phyloP scores from a whole-genome alignment of 2,888 invertebrate species.

The Ichneumoninae sp. region DNA sequence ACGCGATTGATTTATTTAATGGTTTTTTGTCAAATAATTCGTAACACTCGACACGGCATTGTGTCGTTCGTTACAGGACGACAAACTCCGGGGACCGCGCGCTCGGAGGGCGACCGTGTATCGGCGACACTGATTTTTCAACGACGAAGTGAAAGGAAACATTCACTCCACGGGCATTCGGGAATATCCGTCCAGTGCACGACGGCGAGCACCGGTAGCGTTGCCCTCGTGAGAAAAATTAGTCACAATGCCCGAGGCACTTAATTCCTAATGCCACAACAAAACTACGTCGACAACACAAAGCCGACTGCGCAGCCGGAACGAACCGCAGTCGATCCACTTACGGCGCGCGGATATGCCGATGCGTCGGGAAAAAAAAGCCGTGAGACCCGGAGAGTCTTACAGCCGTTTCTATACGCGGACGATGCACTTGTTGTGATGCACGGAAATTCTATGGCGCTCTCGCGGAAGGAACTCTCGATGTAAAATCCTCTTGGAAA shows the following conservation, averaged over 20 bases:
- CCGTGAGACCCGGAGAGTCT: not conserved
- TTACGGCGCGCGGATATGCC: not conserved
- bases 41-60: not conserved
- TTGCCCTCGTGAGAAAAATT: slow-evolving; percentile 63
- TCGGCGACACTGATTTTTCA: slow-evolving; percentile 12
- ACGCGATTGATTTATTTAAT: not conserved
- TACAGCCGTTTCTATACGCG: not conserved
- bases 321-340: not conserved
- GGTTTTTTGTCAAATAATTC: not conserved
- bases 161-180: not conserved
- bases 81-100: not conserved
- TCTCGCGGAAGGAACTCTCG: not conserved
- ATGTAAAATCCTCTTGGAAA: not conserved
- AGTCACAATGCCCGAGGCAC: not conserved
- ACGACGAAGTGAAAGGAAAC: slow-evolving; percentile 33
- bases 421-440: slow-evolving; percentile 60
- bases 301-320: not conserved
- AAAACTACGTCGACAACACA: not conserved
- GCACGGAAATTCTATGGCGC: slow-evolving; percentile 31
- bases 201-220: slow-evolving; percentile 24
- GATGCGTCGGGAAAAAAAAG: not conserved
- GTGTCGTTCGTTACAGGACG: not conserved
- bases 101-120: not conserved
- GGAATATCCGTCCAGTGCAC: not conserved
- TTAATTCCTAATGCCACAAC: not conserved